Base-by-base conservation (phyloP, 2,888 invertebrate species). In the Ischnus inquisitorius region DNA sequence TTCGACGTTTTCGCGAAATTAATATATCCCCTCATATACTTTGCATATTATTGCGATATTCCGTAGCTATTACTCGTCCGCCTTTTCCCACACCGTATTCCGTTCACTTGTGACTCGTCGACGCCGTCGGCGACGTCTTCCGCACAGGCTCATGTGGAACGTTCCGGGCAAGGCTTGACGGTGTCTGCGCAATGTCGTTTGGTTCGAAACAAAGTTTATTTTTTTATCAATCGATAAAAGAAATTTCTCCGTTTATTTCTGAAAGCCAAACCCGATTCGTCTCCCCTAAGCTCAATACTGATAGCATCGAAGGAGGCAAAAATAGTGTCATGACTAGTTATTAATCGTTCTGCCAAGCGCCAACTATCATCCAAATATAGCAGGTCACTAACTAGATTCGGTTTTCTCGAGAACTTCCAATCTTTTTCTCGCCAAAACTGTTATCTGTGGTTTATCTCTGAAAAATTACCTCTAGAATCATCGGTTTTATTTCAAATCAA, bases 31-130 rank as follows among this genome's bases (percentile, higher is more conserved):
- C 93, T 93, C 92, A 92, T 93, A 92, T 93, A 93, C 92, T 93
- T 93, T 93, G 93, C 92, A 92, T 92, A 93, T 93, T 93, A 93
- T 93, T 92, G 92, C 93, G 92, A 92, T 93, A 92, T 91, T 91
- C 92, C 91, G 90, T 91, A 91, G 91, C 90, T 92, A 91, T 92
- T 91, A 91, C 92, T 92, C 91, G 91, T 89, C 89, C 90, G 89
- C 90, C 91, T 92, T 90, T 89, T 89, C 85, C 76, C 39, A 72
- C 71, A 28, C 64, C 69, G 46, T 64, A 43, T 65, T 39, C 74
- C 25, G 84, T 69, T 82, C 78, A 79, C 86, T 84, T 83, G 69
- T 81, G 79, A 75, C 69, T 72, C 74, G 68, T 46, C 79, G 67
- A 67, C 71, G 14, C n/a, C 57, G 46, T 28, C 64, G 43, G 72